Evolutionary conservation across 2,797 vertebrate species (phyloP).

Genomic region (Diglossa cyanea): DNA sequence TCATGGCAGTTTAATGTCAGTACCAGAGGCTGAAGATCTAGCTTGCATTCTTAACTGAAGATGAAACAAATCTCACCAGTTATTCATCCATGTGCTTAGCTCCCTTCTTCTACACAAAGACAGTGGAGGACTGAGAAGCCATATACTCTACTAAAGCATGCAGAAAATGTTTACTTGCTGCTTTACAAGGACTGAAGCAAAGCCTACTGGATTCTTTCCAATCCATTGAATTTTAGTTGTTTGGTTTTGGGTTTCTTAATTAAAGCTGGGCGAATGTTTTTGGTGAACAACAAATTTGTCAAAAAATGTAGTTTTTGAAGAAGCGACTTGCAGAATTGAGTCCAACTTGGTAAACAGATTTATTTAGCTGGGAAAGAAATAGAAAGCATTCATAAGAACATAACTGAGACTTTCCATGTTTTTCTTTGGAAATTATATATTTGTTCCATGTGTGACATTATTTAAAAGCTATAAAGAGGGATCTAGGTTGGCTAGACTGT

Average conservation of each 20-base stretch:
- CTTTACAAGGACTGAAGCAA: slow-evolving; percentile 42
- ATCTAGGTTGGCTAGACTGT: not conserved
- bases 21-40: not conserved
- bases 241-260: not conserved
- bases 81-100: not conserved
- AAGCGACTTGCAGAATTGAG: not conserved
- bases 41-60: not conserved
- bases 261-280: slow-evolving; percentile 24
- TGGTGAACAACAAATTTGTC: not conserved
- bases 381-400: slow-evolving; percentile 16
- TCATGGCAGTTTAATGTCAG: not conserved
- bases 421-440: slow-evolving; percentile 4
- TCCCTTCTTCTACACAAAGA: not conserved
- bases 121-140: not conserved
- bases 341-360: slow-evolving; percentile 32
- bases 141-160: not conserved
- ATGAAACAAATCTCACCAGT: not conserved
- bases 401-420: not conserved
- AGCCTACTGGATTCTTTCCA: slow-evolving; percentile 45
- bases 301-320: slow-evolving; percentile 23
- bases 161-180: slow-evolving; percentile 47
- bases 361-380: slow-evolving; percentile 39
- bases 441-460: slow-evolving; percentile 16
- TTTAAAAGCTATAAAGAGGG: slow-evolving; percentile 22
- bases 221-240: slow-evolving; percentile 33